Evolutionary conservation across 2,888 invertebrate species (phyloP), one percentile per base, ranked within the genome.

Genomic region (Pseudococcus longispinus): DNA sequence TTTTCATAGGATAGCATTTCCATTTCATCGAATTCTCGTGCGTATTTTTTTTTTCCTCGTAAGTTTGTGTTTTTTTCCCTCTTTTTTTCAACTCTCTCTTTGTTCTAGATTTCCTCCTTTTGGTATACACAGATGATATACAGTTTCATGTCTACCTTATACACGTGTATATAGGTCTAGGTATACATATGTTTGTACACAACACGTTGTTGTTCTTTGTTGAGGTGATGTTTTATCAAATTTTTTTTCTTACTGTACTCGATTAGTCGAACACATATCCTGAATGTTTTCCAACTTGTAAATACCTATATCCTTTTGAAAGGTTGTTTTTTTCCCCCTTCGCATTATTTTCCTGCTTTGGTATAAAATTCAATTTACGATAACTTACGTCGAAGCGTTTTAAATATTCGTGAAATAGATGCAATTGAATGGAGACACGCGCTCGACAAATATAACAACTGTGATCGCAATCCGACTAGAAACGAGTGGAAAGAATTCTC

Each of bases 361-460:
- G 60, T 60, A 60, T 60, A 60, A 60, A 60, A 60, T 60, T 60
- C 60, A 60, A 60, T 60, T 51, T 60, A 60, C 60, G 60, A 60
- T 60, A 60, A 60, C 60, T 60, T 60, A 60, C 60, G 60, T 60
- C 15, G 23, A 20, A 60, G 60, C 60, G 11, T 60, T 60, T 60
- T 60, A 60, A 60, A 60, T 60, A 60, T 60, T 60, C 60, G 23
- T 60, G 23, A 60, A 60, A 60, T 60, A 60, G 60, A 60, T 60
- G 60, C 60, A 60, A 60, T 60, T 60, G 60, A 60, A 60, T 60
- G 60, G 60, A 60, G 60, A 60, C 60, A 60, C 60, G 60, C 60
- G 60, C 23, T 60, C 60, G 60, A 60, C 60, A 60, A 60, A 60
- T 60, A 60, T 60, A 60, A 55, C 55, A 55, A 60, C 60, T 60